Evolutionary conservation across 2,797 vertebrate species (phyloP), one percentile per base, ranked within the genome.

Genomic region (Anas bahamensis): DNA sequence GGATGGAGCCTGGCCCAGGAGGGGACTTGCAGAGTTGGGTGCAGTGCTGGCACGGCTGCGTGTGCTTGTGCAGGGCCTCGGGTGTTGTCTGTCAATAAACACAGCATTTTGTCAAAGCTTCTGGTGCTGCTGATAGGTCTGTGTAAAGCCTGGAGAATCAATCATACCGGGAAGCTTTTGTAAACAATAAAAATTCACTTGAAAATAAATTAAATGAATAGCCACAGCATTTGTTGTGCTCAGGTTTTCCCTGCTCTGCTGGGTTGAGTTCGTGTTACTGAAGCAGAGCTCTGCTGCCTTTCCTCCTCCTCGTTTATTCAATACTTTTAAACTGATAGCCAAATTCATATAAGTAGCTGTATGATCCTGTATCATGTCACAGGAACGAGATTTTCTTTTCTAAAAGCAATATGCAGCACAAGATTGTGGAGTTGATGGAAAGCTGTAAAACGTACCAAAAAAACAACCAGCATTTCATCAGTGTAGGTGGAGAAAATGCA

Each of bases 381-480:
- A 89, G 42, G 90, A 92, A 91, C 52, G 55, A 78, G 70, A 12
- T 91, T 92, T 92, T 46, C 39, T 65, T 65, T 55, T n/a, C 70
- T 59, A 33, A 89, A 72, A 87, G 69, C 87, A 69, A 41, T 65
- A 14, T 35, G 29, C 12, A 10, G 31, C 14, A 1, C 31, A 10
- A 66, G 69, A 29, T 26, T 55, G 55, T 42, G 65, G 87, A 74
- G 33, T 46, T 63, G 76, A 52, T 53, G 63, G 59, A 46, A 24
- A 46, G 17, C 82, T 80, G 37, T 37, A n/a, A 85, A 80, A 50
- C 2, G 14, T 35, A 35, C 65, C 52, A 5, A 82, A 61, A 83
- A 94, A 93, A n/a, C 60, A 77, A 84, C 77, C 22, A 65, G 35
- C 33, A 4, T 60, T 71, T 80, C 44, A 71, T 74, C 79, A 61